Percentiles rank a stretch among this genome's conserved stretches.
phyloP scores from a whole-genome alignment of 2,797 vertebrate genomes.

The Anguilla pacifica region DNA sequence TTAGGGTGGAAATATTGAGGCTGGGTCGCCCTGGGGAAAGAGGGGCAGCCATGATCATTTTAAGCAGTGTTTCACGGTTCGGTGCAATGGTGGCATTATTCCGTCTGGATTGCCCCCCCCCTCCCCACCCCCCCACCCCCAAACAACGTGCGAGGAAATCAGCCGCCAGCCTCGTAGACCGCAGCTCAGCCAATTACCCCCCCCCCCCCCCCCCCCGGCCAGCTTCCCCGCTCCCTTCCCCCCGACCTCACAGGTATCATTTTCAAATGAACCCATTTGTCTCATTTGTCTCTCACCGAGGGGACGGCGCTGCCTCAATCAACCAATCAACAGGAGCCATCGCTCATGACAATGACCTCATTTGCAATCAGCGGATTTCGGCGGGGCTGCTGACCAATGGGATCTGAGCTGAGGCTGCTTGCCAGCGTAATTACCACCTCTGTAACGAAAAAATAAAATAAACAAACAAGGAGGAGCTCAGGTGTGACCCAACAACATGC shows the following conservation, averaged over 20 bases:
- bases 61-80: background rate
- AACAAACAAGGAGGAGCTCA: conserved; percentile 31
- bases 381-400: background rate
- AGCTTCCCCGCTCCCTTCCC: too few relatives aligned
- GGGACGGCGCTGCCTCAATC: conserved; percentile 56
- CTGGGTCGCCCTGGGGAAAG: too few relatives aligned
- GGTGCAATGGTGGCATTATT: background rate
- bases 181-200: background rate
- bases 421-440: conserved; percentile 52
- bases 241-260: conserved; percentile 33
- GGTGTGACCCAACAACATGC: conserved; percentile 40
- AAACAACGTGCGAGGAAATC: background rate
- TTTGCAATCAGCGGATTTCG: conserved; percentile 56
- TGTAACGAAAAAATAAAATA: background rate
- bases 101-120: background rate
- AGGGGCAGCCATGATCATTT: too few relatives aligned
- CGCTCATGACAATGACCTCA: conserved; percentile 69
- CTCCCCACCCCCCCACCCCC: too few relatives aligned
- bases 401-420: conserved; percentile 49
- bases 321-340: conserved; percentile 60
- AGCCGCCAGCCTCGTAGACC: too few relatives aligned
- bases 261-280: conserved; percentile 55
- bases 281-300: conserved; percentile 58
- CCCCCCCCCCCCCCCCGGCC: background rate
- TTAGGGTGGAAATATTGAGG: background rate